Conservation (phyloP, 2,888 invertebrate species). For the Ditula angustiorana region DNA sequence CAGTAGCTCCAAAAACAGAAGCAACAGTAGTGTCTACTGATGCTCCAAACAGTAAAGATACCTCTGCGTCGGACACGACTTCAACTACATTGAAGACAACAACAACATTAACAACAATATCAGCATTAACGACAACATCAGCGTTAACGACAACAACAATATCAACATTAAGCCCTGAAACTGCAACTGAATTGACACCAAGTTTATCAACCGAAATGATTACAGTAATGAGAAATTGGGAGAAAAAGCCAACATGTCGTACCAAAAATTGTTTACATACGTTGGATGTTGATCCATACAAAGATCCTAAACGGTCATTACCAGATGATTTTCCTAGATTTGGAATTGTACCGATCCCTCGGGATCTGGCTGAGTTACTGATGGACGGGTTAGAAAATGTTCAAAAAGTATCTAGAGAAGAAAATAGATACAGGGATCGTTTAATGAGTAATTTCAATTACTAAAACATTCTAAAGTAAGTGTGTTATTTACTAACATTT, state of each 20-base stretch:
- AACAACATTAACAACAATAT: background rate
- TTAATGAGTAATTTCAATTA: background rate
- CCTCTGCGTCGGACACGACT: too few relatives aligned
- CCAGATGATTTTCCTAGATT: conserved; percentile 63
- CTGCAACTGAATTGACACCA: background rate
- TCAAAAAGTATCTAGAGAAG: background rate
- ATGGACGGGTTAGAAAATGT: conserved; percentile 49
- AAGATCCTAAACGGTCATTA: conserved; percentile 54
- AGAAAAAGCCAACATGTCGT: conserved; percentile 27
- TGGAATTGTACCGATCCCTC: conserved; percentile 69
- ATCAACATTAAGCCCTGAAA: background rate
- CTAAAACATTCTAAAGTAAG: background rate
- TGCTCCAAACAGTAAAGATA: too few relatives aligned
- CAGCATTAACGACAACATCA: background rate
- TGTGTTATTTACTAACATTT: background rate
- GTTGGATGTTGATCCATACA: background rate
- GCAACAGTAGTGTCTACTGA: too few relatives aligned
- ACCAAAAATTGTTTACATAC: conserved; percentile 55
- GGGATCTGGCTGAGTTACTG: conserved; percentile 61
- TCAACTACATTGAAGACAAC: conserved; percentile 24
- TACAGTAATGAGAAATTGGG: conserved; percentile 18
- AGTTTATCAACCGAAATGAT: conserved; percentile 23
- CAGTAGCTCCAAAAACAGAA: conserved; percentile 20
- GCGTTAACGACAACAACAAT: too few relatives aligned
- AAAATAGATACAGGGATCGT: background rate